Evolutionary conservation across 2,113 vertebrate genomes (phyloP).

Genomic region (Xenopus borealis): DNA sequence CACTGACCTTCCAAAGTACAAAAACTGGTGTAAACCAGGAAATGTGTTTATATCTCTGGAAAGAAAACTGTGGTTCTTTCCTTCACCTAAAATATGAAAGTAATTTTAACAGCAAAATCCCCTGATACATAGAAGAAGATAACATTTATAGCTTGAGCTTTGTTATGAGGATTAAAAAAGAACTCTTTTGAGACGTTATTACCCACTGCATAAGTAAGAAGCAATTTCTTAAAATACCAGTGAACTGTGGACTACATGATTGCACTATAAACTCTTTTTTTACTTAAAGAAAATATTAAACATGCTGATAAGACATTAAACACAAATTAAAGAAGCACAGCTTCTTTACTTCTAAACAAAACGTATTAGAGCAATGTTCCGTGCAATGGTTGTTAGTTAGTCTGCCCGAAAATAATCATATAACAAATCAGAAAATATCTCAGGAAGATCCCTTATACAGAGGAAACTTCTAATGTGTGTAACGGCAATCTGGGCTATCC

Average conservation of each 20-base stretch:
- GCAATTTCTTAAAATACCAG: conserved; percentile 25
- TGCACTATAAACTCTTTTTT: conserved; percentile 22
- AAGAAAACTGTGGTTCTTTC: conserved; percentile 16
- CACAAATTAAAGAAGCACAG: conserved; percentile 16
- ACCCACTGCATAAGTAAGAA: conserved; percentile 26
- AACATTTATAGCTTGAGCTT: conserved; percentile 22
- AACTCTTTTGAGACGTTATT: conserved; percentile 27
- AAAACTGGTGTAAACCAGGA: conserved; percentile 11
- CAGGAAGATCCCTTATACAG: too few relatives aligned
- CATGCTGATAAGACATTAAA: conserved; percentile 29
- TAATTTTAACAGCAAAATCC: conserved; percentile 23
- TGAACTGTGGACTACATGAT: conserved; percentile 28
- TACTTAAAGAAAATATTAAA: conserved; percentile 40
- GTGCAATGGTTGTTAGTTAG: neutral
- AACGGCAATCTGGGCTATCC: too few relatives aligned
- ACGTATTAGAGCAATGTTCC: neutral
- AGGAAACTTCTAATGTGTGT: too few relatives aligned
- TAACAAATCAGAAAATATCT: too few relatives aligned
- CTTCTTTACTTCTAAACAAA: neutral
- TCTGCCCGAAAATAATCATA: neutral
- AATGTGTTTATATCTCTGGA: conserved; percentile 6
- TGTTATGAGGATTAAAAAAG: conserved; percentile 27
- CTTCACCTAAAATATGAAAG: conserved; percentile 23
- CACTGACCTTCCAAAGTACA: too few relatives aligned
- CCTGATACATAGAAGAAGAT: conserved; percentile 21